phyloP scores from a whole-genome alignment of 2,797 vertebrate genomes.

The Catamblyrhynchus diadema region DNA sequence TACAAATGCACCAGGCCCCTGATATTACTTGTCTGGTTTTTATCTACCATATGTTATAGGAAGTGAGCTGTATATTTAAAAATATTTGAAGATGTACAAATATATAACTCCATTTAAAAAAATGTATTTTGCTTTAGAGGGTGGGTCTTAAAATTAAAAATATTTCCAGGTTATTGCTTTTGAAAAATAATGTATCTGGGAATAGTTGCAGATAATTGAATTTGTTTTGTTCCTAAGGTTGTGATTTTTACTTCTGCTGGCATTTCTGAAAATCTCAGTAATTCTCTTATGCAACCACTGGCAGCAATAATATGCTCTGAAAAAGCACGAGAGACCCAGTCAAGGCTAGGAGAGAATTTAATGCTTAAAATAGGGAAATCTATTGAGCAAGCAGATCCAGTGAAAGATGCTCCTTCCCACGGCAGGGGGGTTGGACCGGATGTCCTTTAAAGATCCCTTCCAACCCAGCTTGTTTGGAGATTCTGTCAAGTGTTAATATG shows the following conservation, averaged over 20 bases:
- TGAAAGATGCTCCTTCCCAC: not conserved
- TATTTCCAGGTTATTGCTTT: not conserved
- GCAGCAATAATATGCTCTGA: not conserved
- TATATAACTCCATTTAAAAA: too few relatives aligned
- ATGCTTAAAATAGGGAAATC: not conserved
- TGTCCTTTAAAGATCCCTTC: not conserved
- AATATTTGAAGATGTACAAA: not conserved
- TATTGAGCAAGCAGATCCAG: not conserved
- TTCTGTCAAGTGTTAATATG: not conserved
- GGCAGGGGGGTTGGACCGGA: not conserved
- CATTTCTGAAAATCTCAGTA: slow-evolving; percentile 39
- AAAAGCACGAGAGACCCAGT: not conserved
- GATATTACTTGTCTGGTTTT: not conserved
- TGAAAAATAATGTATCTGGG: not conserved
- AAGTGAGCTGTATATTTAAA: not conserved
- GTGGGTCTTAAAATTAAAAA: not conserved
- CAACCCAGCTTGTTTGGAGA: not conserved
- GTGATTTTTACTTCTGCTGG: not conserved
- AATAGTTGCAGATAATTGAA: not conserved
- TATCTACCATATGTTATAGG: not conserved
- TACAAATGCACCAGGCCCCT: not conserved
- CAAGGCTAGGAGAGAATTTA: not conserved
- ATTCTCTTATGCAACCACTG: slow-evolving; percentile 42
- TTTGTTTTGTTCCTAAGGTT: not conserved
- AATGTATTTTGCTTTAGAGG: not conserved